Evolutionary conservation across 2,113 vertebrate genomes (phyloP).

Genomic region (Crypturellus undulatus): DNA sequence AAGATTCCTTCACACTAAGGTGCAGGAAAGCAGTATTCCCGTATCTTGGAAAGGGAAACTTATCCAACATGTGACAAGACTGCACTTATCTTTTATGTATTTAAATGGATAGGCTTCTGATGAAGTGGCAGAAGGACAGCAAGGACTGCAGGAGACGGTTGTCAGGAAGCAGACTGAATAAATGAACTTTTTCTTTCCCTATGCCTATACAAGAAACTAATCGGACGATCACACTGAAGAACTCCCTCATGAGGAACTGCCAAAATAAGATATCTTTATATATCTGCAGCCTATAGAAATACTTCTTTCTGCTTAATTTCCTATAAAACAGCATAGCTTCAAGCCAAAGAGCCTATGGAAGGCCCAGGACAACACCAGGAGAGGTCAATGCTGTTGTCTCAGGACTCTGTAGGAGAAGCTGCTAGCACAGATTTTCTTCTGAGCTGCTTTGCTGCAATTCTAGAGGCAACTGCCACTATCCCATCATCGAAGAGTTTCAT

Average conservation of each 20-base stretch:
- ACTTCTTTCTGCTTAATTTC: neutral
- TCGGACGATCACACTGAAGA: neutral
- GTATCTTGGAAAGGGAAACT: neutral
- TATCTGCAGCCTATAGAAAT: neutral
- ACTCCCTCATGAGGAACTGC: neutral
- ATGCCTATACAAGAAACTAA: neutral
- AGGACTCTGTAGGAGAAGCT: neutral
- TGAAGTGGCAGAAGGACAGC: neutral
- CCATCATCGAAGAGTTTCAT: neutral
- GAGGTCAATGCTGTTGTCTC: neutral
- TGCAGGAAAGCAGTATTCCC: neutral
- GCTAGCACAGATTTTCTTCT: neutral
- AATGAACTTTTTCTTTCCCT: neutral
- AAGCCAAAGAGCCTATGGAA: neutral
- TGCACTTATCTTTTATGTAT: neutral
- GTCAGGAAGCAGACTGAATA: neutral
- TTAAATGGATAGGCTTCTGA: neutral
- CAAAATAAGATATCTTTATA: neutral
- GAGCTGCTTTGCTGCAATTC: neutral
- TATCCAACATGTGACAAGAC: neutral
- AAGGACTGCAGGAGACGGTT: neutral
- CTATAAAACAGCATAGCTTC: neutral
- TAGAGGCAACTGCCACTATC: neutral
- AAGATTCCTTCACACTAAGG: neutral
- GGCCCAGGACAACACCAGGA: neutral